These are phyloP conservation scores for Pararge aegeria DNA, from an alignment of 1,140 invertebrate species.

Conservation along the genomic window DNA sequence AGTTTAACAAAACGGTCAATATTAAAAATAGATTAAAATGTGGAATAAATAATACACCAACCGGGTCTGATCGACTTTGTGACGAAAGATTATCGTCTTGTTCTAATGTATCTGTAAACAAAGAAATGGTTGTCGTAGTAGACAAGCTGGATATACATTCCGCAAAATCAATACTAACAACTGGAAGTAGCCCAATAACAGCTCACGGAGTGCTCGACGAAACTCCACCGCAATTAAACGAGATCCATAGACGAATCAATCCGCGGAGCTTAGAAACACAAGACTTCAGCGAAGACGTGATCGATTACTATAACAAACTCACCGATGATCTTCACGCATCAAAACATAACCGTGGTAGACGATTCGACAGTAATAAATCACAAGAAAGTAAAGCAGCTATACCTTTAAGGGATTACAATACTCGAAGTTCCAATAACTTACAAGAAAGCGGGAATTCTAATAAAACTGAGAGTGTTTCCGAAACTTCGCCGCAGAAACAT, in stretches of 20 bases:
- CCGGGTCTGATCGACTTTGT: slow-evolving; percentile 33
- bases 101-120: slow-evolving; percentile 4
- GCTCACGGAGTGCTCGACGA: slow-evolving; percentile 49
- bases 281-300: slow-evolving; percentile 35
- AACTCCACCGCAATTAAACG: slow-evolving; percentile 36
- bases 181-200: slow-evolving; percentile 49
- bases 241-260: slow-evolving; percentile 33
- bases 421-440: too few species aligned
- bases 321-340: slow-evolving; percentile 28
- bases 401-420: too few species aligned
- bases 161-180: slow-evolving; percentile 43
- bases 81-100: not conserved
- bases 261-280: slow-evolving; percentile 44
- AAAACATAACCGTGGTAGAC: not conserved
- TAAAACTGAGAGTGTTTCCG: too few species aligned
- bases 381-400: too few species aligned
- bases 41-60: slow-evolving; percentile 37
- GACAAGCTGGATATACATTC: not conserved
- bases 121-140: not conserved
- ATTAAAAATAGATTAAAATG: slow-evolving; percentile 35
- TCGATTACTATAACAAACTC: slow-evolving; percentile 44
- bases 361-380: too few species aligned
- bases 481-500: too few species aligned
- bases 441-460: too few species aligned
- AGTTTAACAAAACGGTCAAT: too few species aligned